These are phyloP conservation scores for Nomada lathburiana DNA, from an alignment of 2,888 invertebrate species.

Conservation along the genomic window DNA sequence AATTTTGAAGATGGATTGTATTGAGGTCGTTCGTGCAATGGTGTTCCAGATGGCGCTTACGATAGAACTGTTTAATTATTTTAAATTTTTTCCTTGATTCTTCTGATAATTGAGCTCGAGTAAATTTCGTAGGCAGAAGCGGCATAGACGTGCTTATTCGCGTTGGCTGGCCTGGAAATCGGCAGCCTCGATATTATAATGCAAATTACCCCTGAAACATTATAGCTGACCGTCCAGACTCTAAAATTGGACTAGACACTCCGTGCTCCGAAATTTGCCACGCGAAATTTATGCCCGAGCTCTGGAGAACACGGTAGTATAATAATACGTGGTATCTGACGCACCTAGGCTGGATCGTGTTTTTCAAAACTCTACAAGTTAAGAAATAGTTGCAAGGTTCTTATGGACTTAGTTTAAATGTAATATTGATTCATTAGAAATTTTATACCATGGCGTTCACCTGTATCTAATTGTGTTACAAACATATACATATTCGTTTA, in stretches of 20 bases:
- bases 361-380: no score
- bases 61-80: neutral
- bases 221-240: neutral
- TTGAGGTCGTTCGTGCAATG: neutral
- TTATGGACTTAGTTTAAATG: no score
- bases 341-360: no score
- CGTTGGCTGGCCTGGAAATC: neutral
- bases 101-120: neutral
- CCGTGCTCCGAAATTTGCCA: neutral
- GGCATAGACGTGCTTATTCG: neutral
- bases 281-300: neutral
- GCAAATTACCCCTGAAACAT: slow-evolving; percentile 9
- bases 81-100: neutral
- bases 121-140: neutral
- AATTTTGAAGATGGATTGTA: neutral
- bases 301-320: neutral
- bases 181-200: slow-evolving; percentile 10
- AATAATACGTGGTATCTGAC: no score
- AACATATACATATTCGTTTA: no score
- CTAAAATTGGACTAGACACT: neutral
- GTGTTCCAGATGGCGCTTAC: neutral
- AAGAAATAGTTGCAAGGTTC: no score
- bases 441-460: no score
- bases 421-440: no score
- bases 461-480: no score